Percentiles rank a stretch among this genome's conserved stretches.
These are phyloP conservation scores for Cheilosia scutellata DNA, from an alignment of 2,888 invertebrate genomes.

Conservation along the genomic window DNA sequence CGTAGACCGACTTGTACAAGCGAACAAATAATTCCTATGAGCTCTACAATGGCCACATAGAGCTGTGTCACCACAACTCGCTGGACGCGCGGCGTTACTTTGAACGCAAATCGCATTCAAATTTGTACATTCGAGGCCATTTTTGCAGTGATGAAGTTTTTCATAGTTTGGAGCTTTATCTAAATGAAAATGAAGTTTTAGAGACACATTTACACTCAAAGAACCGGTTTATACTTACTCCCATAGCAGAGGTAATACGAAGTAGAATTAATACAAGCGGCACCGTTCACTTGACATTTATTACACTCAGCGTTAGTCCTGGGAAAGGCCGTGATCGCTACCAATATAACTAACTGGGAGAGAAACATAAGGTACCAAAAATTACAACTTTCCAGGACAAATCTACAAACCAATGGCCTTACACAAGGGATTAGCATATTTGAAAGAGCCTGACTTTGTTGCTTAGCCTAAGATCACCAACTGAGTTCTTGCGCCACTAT, in stretches of 20 bases:
- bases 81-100: slow-evolving; percentile 77
- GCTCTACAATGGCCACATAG: slow-evolving; percentile 81
- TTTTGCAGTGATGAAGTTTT: slow-evolving; percentile 79
- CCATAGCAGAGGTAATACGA: slow-evolving; percentile 81
- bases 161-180: slow-evolving; percentile 78
- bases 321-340: neutral
- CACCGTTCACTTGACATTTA: slow-evolving; percentile 80
- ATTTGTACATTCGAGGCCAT: slow-evolving; percentile 80
- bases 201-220: neutral
- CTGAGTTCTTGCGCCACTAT: slow-evolving; percentile 7
- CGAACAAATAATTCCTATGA: slow-evolving; percentile 80
- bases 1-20: slow-evolving; percentile 79
- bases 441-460: neutral
- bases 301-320: slow-evolving; percentile 78
- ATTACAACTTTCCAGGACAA: neutral
- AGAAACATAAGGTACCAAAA: neutral
- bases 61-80: slow-evolving; percentile 81
- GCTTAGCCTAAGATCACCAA: slow-evolving; percentile 13
- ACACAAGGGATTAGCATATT: slow-evolving; percentile 31
- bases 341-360: slow-evolving; percentile 2
- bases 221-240: slow-evolving; percentile 14
- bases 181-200: slow-evolving; percentile 37
- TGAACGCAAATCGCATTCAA: slow-evolving; percentile 80
- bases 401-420: neutral
- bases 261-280: slow-evolving; percentile 81